Percentiles rank a stretch among this genome's conserved stretches.
Evolutionary conservation across 2,797 vertebrate genomes (phyloP).

Genomic region (Nasua narica): DNA sequence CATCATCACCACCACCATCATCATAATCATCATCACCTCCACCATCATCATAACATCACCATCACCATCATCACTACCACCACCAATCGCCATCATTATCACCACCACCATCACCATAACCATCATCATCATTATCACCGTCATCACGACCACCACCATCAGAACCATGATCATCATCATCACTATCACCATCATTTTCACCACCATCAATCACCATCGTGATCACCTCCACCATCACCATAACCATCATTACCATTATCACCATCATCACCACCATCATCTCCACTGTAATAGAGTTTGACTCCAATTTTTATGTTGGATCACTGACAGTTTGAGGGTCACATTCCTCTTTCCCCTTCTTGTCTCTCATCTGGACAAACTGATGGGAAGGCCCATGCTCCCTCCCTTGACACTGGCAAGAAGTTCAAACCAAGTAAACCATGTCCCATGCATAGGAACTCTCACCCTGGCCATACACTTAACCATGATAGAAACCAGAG

Average conservation of each 20-base stretch:
- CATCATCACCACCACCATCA: neutral
- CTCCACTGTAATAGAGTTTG: neutral
- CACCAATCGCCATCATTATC: neutral
- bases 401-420: neutral
- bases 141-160: too few species aligned
- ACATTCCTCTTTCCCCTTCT: neutral
- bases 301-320: neutral
- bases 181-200: too few species aligned
- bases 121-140: neutral
- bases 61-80: accelerated
- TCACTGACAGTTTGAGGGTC: neutral
- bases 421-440: neutral
- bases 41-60: accelerated
- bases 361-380: neutral
- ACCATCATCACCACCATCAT: too few species aligned
- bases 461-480: neutral
- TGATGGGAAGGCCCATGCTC: neutral
- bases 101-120: accelerated
- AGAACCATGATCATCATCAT: accelerated
- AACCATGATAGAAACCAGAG: neutral
- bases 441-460: neutral
- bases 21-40: neutral
- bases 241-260: too few species aligned
- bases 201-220: neutral
- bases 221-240: neutral